These are phyloP conservation scores for Ceryle rudis DNA, from an alignment of 2,797 vertebrate genomes.

Conservation along the genomic window DNA sequence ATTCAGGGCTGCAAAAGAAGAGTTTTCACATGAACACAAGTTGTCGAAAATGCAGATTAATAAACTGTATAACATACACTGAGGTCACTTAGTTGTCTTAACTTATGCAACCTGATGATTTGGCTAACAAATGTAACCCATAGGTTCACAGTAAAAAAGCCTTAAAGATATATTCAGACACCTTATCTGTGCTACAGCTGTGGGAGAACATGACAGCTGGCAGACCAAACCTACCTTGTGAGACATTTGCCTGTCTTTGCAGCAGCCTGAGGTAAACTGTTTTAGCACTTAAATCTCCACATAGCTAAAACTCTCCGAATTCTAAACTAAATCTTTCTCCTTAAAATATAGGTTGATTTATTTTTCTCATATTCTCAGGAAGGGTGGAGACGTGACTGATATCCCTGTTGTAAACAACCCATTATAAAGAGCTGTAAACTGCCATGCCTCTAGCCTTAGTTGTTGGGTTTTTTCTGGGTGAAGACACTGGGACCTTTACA, in stretches of 20 bases:
- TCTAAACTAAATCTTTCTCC: not conserved
- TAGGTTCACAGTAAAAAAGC: not conserved
- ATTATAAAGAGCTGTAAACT: not conserved
- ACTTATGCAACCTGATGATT: not conserved
- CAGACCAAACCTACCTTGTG: not conserved
- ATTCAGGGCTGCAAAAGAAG: conserved; percentile 71
- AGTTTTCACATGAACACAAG: not conserved
- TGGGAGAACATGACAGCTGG: not conserved
- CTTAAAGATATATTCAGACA: not conserved
- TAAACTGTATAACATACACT: not conserved
- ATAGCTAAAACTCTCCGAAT: not conserved
- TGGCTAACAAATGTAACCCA: not conserved
- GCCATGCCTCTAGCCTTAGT: not conserved
- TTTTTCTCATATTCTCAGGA: not conserved
- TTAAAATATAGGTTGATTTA: not conserved
- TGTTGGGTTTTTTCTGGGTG: not conserved
- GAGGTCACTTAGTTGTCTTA: not conserved
- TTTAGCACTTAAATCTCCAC: not conserved
- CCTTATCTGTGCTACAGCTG: not conserved
- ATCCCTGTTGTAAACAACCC: not conserved
- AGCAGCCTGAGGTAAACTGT: not conserved
- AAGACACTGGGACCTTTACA: not conserved
- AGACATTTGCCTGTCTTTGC: not conserved
- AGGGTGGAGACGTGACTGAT: not conserved
- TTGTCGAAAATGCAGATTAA: not conserved